Conservation (phyloP, 2,113 vertebrate genomes). For the Otis tarda region DNA sequence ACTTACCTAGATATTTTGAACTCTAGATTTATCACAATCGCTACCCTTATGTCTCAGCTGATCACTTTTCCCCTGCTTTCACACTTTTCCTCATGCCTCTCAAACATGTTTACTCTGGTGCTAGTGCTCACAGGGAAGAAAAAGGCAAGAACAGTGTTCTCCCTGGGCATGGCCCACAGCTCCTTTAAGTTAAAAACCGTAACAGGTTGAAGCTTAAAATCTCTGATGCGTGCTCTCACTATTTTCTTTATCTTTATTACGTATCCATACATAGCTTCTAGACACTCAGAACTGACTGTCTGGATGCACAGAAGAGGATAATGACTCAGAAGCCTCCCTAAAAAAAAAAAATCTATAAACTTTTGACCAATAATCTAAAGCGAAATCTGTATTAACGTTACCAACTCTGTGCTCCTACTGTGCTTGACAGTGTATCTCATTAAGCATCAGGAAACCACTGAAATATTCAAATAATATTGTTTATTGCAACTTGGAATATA, state of each 20-base stretch:
- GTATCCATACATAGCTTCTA: not conserved
- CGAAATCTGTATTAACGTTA: not conserved
- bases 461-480: not conserved
- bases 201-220: not conserved
- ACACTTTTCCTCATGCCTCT: not conserved
- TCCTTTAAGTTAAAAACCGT: not conserved
- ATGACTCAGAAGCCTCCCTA: not conserved
- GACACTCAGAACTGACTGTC: not conserved
- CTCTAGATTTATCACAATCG: not conserved
- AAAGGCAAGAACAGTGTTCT: not conserved
- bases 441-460: not conserved
- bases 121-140: not conserved
- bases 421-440: not conserved
- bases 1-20: not conserved
- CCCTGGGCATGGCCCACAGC: not conserved
- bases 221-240: accelerated
- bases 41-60: not conserved
- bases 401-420: not conserved
- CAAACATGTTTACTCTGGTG: not conserved
- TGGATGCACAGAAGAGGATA: not conserved
- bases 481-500: not conserved
- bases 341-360: not conserved
- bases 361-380: not conserved
- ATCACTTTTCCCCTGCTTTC: not conserved
- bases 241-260: not conserved